A percentile compares a stretch with the other conserved stretches of the same genome.
These are phyloP conservation scores for Diabrotica balteata DNA, from an alignment of 2,888 invertebrate species.

Conservation along the genomic window DNA sequence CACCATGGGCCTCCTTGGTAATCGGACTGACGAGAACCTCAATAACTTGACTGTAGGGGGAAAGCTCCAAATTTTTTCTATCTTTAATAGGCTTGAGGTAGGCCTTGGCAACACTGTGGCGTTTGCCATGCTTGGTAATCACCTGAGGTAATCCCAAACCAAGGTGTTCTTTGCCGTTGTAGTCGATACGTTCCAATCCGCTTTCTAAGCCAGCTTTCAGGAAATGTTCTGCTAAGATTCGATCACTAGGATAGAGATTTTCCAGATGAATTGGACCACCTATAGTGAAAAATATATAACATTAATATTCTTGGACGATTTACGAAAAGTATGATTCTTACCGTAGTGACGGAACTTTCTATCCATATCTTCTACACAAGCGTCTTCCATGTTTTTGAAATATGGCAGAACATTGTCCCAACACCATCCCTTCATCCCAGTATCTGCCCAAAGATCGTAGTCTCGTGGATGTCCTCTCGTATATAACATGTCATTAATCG, in stretches of 20 bases:
- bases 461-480: slow-evolving; percentile 75
- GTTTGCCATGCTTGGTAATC: slow-evolving; percentile 70
- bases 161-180: slow-evolving; percentile 69
- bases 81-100: slow-evolving; percentile 67
- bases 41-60: slow-evolving; percentile 68
- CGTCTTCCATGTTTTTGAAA: slow-evolving; percentile 80
- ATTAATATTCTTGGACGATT: neutral
- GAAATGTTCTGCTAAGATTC: slow-evolving; percentile 55
- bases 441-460: slow-evolving; percentile 76
- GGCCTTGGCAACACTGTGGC: slow-evolving; percentile 73
- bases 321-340: slow-evolving; percentile 9
- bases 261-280: slow-evolving; percentile 68
- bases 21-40: slow-evolving; percentile 66
- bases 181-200: slow-evolving; percentile 67
- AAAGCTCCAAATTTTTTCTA: slow-evolving; percentile 69
- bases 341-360: slow-evolving; percentile 63
- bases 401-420: slow-evolving; percentile 76
- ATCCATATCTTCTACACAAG: slow-evolving; percentile 65
- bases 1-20: slow-evolving; percentile 69
- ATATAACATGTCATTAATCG: slow-evolving; percentile 83
- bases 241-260: slow-evolving; percentile 40
- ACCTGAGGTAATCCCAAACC: slow-evolving; percentile 70
- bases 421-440: slow-evolving; percentile 79
- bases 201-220: slow-evolving; percentile 68
- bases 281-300: slow-evolving; percentile 1